Conservation (phyloP, 2,113 vertebrate species). For the Hemiprocne comata region DNA sequence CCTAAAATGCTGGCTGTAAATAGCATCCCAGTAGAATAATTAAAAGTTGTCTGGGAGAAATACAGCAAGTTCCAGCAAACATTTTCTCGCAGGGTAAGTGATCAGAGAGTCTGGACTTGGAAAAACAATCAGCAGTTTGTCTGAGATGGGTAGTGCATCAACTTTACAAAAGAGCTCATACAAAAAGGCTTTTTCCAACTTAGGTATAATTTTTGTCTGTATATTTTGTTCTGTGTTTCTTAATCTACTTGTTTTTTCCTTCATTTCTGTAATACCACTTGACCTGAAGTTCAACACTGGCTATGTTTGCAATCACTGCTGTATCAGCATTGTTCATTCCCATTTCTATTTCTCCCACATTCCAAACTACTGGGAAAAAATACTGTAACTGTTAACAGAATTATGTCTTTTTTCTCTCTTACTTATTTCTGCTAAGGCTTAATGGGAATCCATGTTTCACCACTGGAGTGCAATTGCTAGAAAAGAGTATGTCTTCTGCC, state of each 20-base stretch:
- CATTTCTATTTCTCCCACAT: neutral
- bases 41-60: conserved; percentile 1
- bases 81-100: conserved; percentile 11
- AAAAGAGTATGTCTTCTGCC: neutral
- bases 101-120: neutral
- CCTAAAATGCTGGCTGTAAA: conserved; percentile 13
- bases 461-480: neutral
- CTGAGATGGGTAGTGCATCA: neutral
- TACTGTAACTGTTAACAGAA: neutral
- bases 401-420: neutral
- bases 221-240: neutral
- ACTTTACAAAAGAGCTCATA: neutral
- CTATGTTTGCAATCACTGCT: neutral
- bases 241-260: neutral
- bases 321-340: neutral
- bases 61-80: conserved; percentile 7
- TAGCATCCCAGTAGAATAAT: conserved; percentile 25
- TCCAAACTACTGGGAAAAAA: neutral
- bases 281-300: neutral
- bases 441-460: neutral
- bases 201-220: neutral
- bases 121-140: neutral
- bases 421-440: neutral
- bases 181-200: neutral
- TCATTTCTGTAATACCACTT: neutral